These are phyloP conservation scores for Harpagifer antarcticus DNA, from an alignment of 2,797 vertebrate genomes.

Conservation along the genomic window DNA sequence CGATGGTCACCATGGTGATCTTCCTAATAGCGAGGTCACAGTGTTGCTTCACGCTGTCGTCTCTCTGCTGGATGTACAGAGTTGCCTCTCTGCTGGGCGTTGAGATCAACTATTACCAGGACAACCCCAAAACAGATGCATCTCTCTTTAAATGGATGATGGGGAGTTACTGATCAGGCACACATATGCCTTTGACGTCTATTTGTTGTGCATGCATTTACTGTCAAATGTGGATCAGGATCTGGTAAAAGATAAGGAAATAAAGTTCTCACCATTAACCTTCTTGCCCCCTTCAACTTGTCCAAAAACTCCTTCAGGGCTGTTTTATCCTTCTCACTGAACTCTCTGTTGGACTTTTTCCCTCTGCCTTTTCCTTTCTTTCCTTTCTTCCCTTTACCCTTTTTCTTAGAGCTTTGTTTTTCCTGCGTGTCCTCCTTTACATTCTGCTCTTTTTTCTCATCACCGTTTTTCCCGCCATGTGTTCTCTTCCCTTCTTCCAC, in stretches of 20 bases:
- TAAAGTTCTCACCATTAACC: slow-evolving; percentile 82
- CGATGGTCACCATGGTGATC: slow-evolving; percentile 78
- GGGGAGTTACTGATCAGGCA: not conserved
- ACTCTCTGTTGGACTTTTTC: slow-evolving; percentile 77
- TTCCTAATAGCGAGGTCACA: slow-evolving; percentile 83
- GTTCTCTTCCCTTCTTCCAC: slow-evolving; percentile 46
- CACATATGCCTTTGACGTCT: not conserved
- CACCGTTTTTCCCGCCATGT: slow-evolving; percentile 22
- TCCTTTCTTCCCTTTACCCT: slow-evolving; percentile 83
- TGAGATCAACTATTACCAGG: slow-evolving; percentile 78
- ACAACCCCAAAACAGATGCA: slow-evolving; percentile 15
- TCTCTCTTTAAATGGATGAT: not conserved
- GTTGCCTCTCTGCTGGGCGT: slow-evolving; percentile 77
- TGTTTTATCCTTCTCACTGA: slow-evolving; percentile 73
- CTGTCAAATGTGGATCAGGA: not conserved
- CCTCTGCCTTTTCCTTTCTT: slow-evolving; percentile 82
- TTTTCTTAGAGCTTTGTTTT: slow-evolving; percentile 74
- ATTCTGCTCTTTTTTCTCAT: slow-evolving; percentile 47
- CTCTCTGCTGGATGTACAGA: slow-evolving; percentile 81
- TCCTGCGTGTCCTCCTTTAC: slow-evolving; percentile 48
- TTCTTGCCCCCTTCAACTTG: slow-evolving; percentile 75
- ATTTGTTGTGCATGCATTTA: not conserved
- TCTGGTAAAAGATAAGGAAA: not conserved
- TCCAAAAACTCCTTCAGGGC: slow-evolving; percentile 79
- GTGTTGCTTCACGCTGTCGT: slow-evolving; percentile 75